Percentiles rank a stretch among this genome's conserved stretches.
phyloP scores from a whole-genome alignment of 2,113 vertebrate genomes.

The Xiphias gladius region DNA sequence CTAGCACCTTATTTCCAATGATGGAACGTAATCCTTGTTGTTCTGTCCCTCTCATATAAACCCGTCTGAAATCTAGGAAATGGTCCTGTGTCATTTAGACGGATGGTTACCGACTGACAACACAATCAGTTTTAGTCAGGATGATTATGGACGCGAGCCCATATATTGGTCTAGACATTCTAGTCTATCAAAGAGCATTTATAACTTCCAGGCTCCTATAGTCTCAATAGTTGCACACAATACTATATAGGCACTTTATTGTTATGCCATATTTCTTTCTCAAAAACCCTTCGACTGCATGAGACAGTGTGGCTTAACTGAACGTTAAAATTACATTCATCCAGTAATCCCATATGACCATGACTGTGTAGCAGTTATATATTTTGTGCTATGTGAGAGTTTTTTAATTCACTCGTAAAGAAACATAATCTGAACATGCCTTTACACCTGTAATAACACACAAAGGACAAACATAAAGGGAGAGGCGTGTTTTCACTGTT shows the following conservation, averaged over 20 bases:
- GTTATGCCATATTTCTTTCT: conserved; percentile 1
- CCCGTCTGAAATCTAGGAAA: conserved; percentile 14
- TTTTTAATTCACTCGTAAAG: background rate
- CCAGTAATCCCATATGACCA: background rate
- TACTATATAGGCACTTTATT: background rate
- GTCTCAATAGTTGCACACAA: background rate
- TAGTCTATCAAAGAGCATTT: conserved; percentile 2
- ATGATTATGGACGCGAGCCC: conserved; percentile 12
- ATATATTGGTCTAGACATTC: background rate
- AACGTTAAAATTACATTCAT: background rate
- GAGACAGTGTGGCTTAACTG: background rate
- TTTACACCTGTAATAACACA: background rate
- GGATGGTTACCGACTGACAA: conserved; percentile 26
- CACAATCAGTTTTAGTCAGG: conserved; percentile 2
- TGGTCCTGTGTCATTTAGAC: conserved; percentile 11
- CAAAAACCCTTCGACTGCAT: background rate
- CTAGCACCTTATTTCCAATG: background rate
- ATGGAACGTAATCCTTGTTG: conserved; percentile 4
- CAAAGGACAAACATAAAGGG: background rate
- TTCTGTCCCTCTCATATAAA: background rate
- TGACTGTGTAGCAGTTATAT: background rate
- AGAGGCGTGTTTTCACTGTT: background rate
- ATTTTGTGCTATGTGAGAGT: background rate
- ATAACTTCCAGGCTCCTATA: conserved; percentile 9
- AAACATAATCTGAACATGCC: background rate